A percentile compares a stretch with the other conserved stretches of the same genome.
Conservation (phyloP, 2,797 vertebrate genomes). For the Capromys pilorides region DNA sequence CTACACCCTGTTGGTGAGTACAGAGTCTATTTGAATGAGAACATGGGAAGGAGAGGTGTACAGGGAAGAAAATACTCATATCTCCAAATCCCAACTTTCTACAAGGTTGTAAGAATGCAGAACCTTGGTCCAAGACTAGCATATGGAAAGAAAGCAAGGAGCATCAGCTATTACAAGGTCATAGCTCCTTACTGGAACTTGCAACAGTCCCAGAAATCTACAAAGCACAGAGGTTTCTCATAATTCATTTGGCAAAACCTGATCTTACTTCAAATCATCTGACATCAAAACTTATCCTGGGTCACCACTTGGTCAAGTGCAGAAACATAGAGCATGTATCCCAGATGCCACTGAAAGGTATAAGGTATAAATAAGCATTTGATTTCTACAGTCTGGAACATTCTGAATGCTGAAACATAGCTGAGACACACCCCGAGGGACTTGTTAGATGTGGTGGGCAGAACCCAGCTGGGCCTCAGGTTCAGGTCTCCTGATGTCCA, state of each 20-base stretch:
- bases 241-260: constrained; percentile 47
- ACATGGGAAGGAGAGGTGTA: not conserved
- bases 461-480: not conserved
- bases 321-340: not conserved
- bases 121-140: not conserved
- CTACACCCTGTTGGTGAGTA: not conserved
- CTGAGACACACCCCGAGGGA: not conserved
- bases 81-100: not conserved
- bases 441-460: not conserved
- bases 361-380: not conserved
- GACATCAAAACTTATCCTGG: not conserved
- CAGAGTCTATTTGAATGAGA: not conserved
- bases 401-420: not conserved
- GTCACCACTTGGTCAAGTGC: not conserved
- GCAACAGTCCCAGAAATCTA: constrained; percentile 25
- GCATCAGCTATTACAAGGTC: not conserved
- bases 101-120: not conserved
- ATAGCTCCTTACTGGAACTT: constrained; percentile 25
- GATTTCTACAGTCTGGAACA: constrained; percentile 34
- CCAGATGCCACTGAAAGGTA: not conserved
- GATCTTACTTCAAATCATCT: constrained; percentile 27
- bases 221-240: constrained; percentile 14
- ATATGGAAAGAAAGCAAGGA: not conserved
- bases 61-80: not conserved
- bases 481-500: not conserved